Percentiles rank a stretch among this genome's conserved stretches.
Conservation (phyloP, 2,888 invertebrate species). For the Erannis defoliaria region DNA sequence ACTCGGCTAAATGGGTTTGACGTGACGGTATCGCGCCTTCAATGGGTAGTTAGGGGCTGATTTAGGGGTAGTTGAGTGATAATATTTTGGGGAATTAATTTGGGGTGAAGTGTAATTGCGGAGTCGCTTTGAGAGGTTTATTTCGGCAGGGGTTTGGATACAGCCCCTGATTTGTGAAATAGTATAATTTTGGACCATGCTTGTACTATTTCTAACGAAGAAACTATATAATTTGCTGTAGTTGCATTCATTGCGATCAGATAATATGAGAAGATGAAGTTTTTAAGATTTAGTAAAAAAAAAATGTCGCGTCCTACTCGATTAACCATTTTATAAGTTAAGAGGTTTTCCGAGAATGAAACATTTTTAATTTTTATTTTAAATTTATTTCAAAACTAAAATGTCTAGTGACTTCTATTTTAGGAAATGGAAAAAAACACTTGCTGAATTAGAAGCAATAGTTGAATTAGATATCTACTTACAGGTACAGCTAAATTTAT, state of each 20-base stretch:
- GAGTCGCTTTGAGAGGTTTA: slow-evolving; percentile 24
- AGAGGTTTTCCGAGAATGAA: neutral
- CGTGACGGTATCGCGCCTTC: slow-evolving; percentile 47
- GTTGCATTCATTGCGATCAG: too few relatives aligned
- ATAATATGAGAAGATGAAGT: too few relatives aligned
- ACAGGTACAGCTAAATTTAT: slow-evolving; percentile 58
- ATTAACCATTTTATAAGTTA: slow-evolving; percentile 1
- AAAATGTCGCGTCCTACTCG: slow-evolving; percentile 41
- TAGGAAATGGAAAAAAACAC: slow-evolving; percentile 61
- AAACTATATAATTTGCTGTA: neutral
- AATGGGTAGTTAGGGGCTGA: slow-evolving; percentile 43
- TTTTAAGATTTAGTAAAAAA: too few relatives aligned
- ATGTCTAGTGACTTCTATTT: slow-evolving; percentile 75
- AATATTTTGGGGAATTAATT: slow-evolving; percentile 41
- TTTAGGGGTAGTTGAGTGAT: slow-evolving; percentile 43
- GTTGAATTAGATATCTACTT: slow-evolving; percentile 59
- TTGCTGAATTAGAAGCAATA: slow-evolving; percentile 54
- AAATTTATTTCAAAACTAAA: slow-evolving; percentile 51
- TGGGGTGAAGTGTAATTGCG: slow-evolving; percentile 38
- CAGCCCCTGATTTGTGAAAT: slow-evolving; percentile 19
- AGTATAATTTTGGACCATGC: neutral
- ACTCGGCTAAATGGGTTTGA: slow-evolving; percentile 50
- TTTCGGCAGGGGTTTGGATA: slow-evolving; percentile 20
- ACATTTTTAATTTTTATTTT: slow-evolving; percentile 49
- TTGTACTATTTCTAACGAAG: neutral